These are phyloP conservation scores for Malachius bipustulatus DNA, from an alignment of 2,888 invertebrate genomes.

Conservation along the genomic window DNA sequence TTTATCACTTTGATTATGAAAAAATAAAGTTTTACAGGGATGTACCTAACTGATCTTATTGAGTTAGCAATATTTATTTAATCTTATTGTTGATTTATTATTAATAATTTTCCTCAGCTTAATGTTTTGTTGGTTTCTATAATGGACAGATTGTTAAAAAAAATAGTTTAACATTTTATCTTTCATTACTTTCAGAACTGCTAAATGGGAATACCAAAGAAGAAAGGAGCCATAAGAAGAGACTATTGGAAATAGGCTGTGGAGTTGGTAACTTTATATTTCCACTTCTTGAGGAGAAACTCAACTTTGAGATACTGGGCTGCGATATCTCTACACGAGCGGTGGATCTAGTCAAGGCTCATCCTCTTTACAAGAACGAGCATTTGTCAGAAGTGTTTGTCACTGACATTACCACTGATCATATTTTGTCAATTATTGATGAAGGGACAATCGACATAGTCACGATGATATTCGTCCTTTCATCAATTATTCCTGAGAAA, in stretches of 20 bases:
- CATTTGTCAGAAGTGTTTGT: conserved; percentile 65
- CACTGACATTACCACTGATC: conserved; percentile 66
- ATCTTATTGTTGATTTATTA: too few relatives aligned
- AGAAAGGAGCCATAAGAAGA: conserved; percentile 25
- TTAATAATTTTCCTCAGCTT: too few relatives aligned
- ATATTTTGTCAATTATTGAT: conserved; percentile 46
- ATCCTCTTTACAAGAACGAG: conserved; percentile 50
- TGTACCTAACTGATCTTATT: too few relatives aligned
- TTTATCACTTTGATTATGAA: too few relatives aligned
- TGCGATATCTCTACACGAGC: conserved; percentile 92
- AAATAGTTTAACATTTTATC: too few relatives aligned
- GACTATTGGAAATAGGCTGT: conserved; percentile 78
- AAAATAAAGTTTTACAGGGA: too few relatives aligned
- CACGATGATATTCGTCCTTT: conserved; percentile 89
- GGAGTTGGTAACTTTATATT: conserved; percentile 96
- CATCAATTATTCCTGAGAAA: conserved; percentile 83
- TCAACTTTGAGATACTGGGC: conserved; percentile 63
- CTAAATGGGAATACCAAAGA: conserved; percentile 29
- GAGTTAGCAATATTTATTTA: too few relatives aligned
- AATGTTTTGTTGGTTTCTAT: too few relatives aligned
- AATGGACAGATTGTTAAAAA: too few relatives aligned
- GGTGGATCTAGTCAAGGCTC: conserved; percentile 66
- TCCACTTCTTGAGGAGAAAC: conserved; percentile 73
- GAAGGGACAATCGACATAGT: conserved; percentile 57
- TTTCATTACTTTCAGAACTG: too few relatives aligned